These are phyloP conservation scores for Clarias macrocephalus DNA, from an alignment of 2,113 vertebrate species.

Conservation along the genomic window DNA sequence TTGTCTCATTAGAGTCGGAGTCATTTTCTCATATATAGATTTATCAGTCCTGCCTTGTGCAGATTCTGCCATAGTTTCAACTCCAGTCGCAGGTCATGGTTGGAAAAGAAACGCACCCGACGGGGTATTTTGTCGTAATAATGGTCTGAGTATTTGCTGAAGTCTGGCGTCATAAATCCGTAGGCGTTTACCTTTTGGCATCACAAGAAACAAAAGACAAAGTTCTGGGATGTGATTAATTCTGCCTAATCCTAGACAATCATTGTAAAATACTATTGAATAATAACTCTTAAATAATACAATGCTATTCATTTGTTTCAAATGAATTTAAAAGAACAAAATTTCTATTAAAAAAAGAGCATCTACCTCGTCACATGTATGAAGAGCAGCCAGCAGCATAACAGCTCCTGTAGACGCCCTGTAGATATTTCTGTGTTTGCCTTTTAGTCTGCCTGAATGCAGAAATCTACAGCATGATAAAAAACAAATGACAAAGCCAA, in stretches of 20 bases:
- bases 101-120: slow-evolving; percentile 67
- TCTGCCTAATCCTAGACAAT: no score
- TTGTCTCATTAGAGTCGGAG: background rate
- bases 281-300: background rate
- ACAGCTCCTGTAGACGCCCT: slow-evolving; percentile 76
- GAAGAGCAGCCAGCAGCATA: slow-evolving; percentile 79
- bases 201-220: background rate
- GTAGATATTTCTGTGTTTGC: slow-evolving; percentile 63
- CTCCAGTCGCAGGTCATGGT: slow-evolving; percentile 75
- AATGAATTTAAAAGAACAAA: background rate
- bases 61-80: slow-evolving; percentile 74
- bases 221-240: background rate
- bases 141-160: slow-evolving; percentile 71
- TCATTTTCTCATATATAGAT: slow-evolving; percentile 69
- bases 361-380: slow-evolving; percentile 77
- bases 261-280: background rate
- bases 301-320: background rate
- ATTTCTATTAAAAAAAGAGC: background rate
- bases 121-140: slow-evolving; percentile 67
- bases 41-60: slow-evolving; percentile 64
- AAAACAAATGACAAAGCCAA: background rate
- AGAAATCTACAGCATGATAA: slow-evolving; percentile 68
- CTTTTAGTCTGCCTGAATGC: slow-evolving; percentile 55
- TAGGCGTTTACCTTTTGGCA: slow-evolving; percentile 77
- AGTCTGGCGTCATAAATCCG: slow-evolving; percentile 79